A percentile compares a stretch with the other conserved stretches of the same genome.
These are phyloP conservation scores for Vultur gryphus DNA, from an alignment of 2,797 vertebrate species.

Conservation along the genomic window DNA sequence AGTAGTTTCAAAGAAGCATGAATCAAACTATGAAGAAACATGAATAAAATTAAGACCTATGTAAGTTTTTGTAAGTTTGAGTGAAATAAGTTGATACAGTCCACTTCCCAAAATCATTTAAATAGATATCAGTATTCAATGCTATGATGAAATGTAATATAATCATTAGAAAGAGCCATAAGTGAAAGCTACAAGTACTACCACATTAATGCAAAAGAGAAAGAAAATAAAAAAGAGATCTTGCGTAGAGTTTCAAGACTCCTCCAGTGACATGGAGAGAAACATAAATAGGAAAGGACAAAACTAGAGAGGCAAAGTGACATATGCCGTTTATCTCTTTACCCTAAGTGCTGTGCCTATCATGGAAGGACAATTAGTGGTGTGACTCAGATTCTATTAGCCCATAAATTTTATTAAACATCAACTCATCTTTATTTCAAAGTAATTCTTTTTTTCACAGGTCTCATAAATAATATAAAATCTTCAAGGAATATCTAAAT, in stretches of 20 bases:
- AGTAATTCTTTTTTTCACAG: neutral
- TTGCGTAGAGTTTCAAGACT: neutral
- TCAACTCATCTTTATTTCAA: neutral
- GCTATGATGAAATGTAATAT: neutral
- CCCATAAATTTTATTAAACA: neutral
- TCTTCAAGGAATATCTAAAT: neutral
- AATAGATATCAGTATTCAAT: neutral
- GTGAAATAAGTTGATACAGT: neutral
- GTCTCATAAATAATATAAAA: neutral
- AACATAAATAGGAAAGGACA: neutral
- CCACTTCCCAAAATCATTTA: neutral
- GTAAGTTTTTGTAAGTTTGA: neutral
- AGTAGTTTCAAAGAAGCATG: neutral
- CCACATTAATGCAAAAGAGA: neutral
- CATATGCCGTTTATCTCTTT: neutral
- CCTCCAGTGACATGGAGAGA: neutral
- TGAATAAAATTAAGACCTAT: neutral
- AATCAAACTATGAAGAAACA: neutral
- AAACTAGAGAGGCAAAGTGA: neutral
- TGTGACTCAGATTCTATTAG: neutral
- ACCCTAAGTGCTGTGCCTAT: neutral
- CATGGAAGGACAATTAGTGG: neutral
- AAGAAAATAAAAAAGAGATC: neutral
- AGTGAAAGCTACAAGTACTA: neutral
- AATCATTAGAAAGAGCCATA: neutral